Conservation (phyloP, 2,888 invertebrate species). For the Torymus texanus region DNA sequence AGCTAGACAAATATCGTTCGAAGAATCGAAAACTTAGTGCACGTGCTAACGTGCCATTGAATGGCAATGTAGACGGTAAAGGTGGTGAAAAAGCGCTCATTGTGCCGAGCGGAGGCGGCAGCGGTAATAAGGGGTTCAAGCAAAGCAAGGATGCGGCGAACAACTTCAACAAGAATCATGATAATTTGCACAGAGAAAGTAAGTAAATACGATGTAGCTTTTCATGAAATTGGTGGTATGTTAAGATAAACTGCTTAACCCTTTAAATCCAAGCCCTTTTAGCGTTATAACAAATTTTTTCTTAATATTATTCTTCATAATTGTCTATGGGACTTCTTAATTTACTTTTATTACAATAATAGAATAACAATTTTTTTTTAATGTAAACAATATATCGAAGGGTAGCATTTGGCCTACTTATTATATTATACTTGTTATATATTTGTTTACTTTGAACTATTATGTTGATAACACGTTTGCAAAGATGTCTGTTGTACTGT, state of each 20-base stretch:
- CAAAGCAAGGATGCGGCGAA: constrained; percentile 72
- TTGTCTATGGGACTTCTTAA: too few species aligned
- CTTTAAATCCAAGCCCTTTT: too few species aligned
- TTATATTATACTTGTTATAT: too few species aligned
- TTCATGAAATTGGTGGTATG: too few species aligned
- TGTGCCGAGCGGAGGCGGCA: constrained; percentile 53
- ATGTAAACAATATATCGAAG: too few species aligned
- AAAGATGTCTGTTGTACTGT: neutral
- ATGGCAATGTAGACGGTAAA: constrained; percentile 64
- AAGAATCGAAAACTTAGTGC: constrained; percentile 79
- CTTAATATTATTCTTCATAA: too few species aligned
- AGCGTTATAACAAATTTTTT: too few species aligned
- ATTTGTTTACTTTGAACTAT: too few species aligned
- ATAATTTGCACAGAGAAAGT: constrained; percentile 70
- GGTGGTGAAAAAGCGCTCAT: constrained; percentile 67
- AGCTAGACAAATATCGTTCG: constrained; percentile 88
- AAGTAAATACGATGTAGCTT: constrained; percentile 43
- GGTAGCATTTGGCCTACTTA: too few species aligned
- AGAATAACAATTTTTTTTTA: too few species aligned
- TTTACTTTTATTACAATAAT: too few species aligned
- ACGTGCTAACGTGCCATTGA: constrained; percentile 65
- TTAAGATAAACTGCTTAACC: too few species aligned
- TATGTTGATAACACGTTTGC: neutral
- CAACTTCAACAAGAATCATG: constrained; percentile 67
- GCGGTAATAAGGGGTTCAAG: constrained; percentile 68